Evolutionary conservation across 2,113 vertebrate genomes (phyloP), one percentile per base, ranked within the genome.

Genomic region (Neotoma lepida): DNA sequence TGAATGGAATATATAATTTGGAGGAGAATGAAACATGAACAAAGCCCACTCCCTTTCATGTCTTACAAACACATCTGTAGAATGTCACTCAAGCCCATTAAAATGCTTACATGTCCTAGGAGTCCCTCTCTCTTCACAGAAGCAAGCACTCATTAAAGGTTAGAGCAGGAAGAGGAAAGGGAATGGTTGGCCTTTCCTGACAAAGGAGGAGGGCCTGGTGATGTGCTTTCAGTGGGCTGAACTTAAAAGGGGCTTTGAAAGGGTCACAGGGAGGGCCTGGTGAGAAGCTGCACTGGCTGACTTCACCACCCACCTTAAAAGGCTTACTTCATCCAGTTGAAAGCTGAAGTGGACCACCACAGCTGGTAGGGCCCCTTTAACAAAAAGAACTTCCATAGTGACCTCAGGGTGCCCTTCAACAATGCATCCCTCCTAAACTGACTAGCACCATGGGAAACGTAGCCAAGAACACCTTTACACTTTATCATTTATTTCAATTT

Each of bases 371-470:
- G 96, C 66, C 76, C 87, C 44, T 28, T 63, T 93, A 89, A 96
- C 30, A 85, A 96, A 33, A 7, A 26, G 94, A 35, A 28, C 12
- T 97, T 73, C 58, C 86, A 90, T 64, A 88, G 80, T 97, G 97
- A 98, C 95, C 96, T 97, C 96, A 90, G 91, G 70, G 93, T 97
- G 96, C 88, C 93, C 92, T 94, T 94, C 96, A 96, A 46, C 58
- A 95, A 7, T 61, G 46, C 51, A 95, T 91, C 35, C 93, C 93
- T 93, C 78, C 96, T 80, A 95, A 97, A 90, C 64, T 95, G 85
- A 80, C 90, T 91, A 90, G 70, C 85, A 88, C 44, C 39, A 73
- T 54, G 80, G 70, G 76, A 91, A 97, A 97, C 9, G 58, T 17
- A 97, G 94, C 88, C 76, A 89, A 96, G 92, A 96, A 96, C 87